Evolutionary conservation across 1,140 invertebrate species (phyloP), one percentile per base, ranked within the genome.

Genomic region (Andrena cerasifolii): DNA sequence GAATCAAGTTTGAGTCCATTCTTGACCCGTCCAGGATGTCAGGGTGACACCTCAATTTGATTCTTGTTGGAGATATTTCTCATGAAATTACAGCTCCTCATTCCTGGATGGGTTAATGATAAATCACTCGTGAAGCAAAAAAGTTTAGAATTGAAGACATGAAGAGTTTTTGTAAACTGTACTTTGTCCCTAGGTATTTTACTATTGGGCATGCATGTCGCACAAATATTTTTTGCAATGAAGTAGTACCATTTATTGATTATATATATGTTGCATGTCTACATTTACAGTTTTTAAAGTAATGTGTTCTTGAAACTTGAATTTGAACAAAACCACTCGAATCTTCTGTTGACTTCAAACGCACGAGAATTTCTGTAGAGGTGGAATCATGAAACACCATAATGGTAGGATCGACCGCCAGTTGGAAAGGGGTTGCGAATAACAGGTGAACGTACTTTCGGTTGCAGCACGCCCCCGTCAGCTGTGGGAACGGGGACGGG

Each of bases 391-490:
- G 14, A n/a, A 21, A 31, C 33, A 61, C 24, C 16, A 31, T 14
- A 36, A 72, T 12, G 43, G 51, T 53, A 45, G 53, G 53, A 18
- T 8, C 3, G 36, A 49, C 24, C 6, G 45, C 6, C 8, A 3
- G 0, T 2, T 14, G 4, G 49, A 12, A 58, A 76, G 54, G 67
- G 45, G 66, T 70, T 88, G 66, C 75, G 49, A 82, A 81, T 89
- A 84, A 88, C 84, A 78, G 80, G 70, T 63, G 77, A 75, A 83
- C 78, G 36, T 83, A 84, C 80, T 90, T 91, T 86, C 90, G 89
- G 88, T 92, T 92, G 86, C 89, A 93, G 92, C 91, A 92, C 90
- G 79, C 90, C 89, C 84, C 87, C 86, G 87, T 91, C 89, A 79
- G 87, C 71, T 85, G 87, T 66, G 87, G 89, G 70, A 91, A 89